Conservation (phyloP, 2,888 invertebrate genomes). For the Zaprionus bogoriensis region DNA sequence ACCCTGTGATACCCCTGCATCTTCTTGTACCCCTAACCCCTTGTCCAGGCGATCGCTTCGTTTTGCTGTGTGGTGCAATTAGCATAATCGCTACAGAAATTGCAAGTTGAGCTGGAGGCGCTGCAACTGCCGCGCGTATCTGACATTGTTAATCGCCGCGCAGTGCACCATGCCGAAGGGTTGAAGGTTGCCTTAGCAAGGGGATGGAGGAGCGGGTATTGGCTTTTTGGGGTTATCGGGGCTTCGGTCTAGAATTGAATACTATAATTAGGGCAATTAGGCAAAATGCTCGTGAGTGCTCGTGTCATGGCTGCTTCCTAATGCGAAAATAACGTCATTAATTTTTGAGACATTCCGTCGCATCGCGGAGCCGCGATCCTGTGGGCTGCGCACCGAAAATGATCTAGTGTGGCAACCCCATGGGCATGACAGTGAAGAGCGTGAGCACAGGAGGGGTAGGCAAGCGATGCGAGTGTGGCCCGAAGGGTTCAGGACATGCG, state of each 20-base stretch:
- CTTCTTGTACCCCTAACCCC: neutral
- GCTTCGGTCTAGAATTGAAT: constrained; percentile 48
- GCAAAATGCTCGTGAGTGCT: constrained; percentile 74
- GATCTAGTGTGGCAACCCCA: constrained; percentile 23
- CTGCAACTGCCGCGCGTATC: constrained; percentile 56
- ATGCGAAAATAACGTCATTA: constrained; percentile 77
- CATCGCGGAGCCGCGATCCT: neutral
- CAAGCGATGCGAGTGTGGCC: neutral
- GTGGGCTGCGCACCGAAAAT: too few relatives aligned
- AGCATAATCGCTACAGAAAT: constrained; percentile 79
- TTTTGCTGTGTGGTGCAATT: constrained; percentile 66
- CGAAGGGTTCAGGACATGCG: neutral
- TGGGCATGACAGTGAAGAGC: constrained; percentile 1
- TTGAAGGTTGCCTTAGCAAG: constrained; percentile 34
- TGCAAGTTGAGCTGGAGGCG: constrained; percentile 60
- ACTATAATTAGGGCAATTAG: constrained; percentile 71
- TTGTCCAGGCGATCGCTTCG: constrained; percentile 5
- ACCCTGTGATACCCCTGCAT: neutral
- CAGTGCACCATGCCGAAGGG: too few relatives aligned
- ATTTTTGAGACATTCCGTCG: constrained; percentile 36
- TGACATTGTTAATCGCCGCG: constrained; percentile 55
- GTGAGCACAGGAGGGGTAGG: neutral
- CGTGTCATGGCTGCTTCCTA: constrained; percentile 77
- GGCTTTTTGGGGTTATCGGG: neutral
- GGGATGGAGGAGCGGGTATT: neutral